These are phyloP conservation scores for Trissolcus brochymenae DNA, from an alignment of 2,888 invertebrate genomes.

Conservation along the genomic window DNA sequence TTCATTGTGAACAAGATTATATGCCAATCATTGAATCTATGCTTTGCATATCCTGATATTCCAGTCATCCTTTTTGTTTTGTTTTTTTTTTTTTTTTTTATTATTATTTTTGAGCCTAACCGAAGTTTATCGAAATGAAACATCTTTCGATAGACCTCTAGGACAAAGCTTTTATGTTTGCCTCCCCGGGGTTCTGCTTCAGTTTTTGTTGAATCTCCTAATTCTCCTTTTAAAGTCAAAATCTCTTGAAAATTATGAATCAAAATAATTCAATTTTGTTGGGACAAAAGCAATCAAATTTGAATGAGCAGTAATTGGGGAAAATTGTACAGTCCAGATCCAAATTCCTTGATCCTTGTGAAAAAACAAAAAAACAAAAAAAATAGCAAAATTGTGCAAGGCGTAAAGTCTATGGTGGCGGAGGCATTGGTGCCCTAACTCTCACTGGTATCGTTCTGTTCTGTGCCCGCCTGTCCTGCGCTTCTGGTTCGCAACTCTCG, in stretches of 20 bases:
- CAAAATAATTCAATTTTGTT: too few relatives aligned
- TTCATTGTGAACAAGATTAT: slow-evolving; percentile 48
- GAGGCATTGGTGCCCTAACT: slow-evolving; percentile 63
- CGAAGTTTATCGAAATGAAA: slow-evolving; percentile 64
- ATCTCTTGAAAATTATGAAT: neutral
- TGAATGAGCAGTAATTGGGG: too few relatives aligned
- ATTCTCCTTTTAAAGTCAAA: neutral
- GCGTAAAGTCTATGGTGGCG: slow-evolving; percentile 63
- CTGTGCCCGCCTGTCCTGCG: slow-evolving; percentile 71
- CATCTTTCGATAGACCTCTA: slow-evolving; percentile 64
- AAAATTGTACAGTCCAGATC: neutral
- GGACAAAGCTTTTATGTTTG: slow-evolving; percentile 66
- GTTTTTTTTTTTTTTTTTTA: too few relatives aligned
- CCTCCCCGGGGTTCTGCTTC: slow-evolving; percentile 66
- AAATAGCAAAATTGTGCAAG: slow-evolving; percentile 60
- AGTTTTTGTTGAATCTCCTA: slow-evolving; percentile 17
- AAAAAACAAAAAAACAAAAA: slow-evolving; percentile 33
- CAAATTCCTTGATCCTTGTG: slow-evolving; percentile 7
- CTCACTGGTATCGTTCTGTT: slow-evolving; percentile 72
- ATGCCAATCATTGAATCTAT: slow-evolving; percentile 68
- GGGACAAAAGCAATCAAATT: neutral
- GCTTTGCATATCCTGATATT: slow-evolving; percentile 65
- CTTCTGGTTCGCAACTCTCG: slow-evolving; percentile 69
- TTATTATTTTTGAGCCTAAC: slow-evolving; percentile 59
- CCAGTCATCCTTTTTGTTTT: slow-evolving; percentile 54